A percentile compares a stretch with the other conserved stretches of the same genome.
Conservation (phyloP, 1,140 invertebrate species). For the Drosophila kepulauana region DNA sequence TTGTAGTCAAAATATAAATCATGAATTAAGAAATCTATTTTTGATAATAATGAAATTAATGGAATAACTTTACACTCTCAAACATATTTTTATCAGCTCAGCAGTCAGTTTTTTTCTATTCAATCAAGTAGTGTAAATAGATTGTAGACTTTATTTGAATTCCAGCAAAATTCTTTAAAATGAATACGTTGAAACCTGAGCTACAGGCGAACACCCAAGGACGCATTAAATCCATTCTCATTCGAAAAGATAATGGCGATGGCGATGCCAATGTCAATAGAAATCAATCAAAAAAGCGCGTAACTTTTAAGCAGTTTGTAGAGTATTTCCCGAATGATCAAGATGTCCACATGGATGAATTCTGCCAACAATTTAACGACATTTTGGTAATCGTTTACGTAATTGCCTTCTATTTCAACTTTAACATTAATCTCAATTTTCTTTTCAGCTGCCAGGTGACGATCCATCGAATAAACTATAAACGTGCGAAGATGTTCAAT, state of each 20-base stretch:
- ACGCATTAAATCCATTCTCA: slow-evolving; percentile 33
- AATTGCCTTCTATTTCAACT: background rate
- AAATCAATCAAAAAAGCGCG: slow-evolving; percentile 34
- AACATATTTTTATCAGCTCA: background rate
- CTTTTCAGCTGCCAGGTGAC: background rate
- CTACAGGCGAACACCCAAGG: no score
- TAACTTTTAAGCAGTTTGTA: slow-evolving; percentile 49
- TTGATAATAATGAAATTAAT: no score
- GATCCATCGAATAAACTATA: background rate
- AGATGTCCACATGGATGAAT: slow-evolving; percentile 8
- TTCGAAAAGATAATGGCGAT: slow-evolving; percentile 3
- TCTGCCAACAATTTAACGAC: background rate
- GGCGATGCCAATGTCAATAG: background rate
- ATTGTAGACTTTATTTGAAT: background rate
- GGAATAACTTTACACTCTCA: background rate
- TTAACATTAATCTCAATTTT: background rate
- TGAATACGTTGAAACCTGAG: slow-evolving; percentile 4
- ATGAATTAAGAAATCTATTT: background rate
- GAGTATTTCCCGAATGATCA: slow-evolving; percentile 37
- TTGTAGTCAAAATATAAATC: no score
- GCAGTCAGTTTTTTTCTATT: background rate
- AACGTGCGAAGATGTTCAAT: slow-evolving; percentile 3
- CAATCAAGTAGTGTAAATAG: background rate
- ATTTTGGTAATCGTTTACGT: background rate
- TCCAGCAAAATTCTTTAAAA: slow-evolving; percentile 10